Conservation (phyloP, 2,888 invertebrate genomes). For the Conops quadrifasciatus region DNA sequence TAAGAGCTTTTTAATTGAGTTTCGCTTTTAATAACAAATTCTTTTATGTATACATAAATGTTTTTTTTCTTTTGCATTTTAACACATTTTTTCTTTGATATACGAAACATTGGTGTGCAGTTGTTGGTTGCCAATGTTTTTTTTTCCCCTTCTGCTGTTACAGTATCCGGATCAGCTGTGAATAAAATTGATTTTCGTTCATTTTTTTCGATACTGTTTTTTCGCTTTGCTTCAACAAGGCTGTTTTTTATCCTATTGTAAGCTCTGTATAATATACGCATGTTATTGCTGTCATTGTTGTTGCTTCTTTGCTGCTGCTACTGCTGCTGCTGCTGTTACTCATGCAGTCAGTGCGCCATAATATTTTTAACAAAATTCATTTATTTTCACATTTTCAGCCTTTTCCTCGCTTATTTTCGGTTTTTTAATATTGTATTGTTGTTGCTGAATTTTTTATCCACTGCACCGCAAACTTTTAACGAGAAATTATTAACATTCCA, state of each 20-base stretch:
- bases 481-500: conserved; percentile 26
- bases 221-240: not conserved
- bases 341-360: not conserved
- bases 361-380: conserved; percentile 5
- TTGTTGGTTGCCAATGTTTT: conserved; percentile 9
- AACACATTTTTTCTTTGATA: not conserved
- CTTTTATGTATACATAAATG: too few species aligned
- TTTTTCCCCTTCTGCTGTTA: not conserved
- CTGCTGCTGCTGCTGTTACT: not conserved
- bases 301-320: not conserved
- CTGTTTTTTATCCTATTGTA: not conserved
- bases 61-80: not conserved
- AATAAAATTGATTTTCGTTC: conserved; percentile 17
- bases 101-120: not conserved
- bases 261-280: not conserved
- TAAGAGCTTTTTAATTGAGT: too few species aligned
- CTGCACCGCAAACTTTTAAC: conserved; percentile 25
- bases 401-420: not conserved
- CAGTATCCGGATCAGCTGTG: conserved; percentile 4
- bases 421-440: not conserved
- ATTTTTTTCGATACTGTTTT: not conserved
- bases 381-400: not conserved
- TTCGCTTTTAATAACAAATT: too few species aligned
- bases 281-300: not conserved
- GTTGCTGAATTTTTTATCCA: conserved; percentile 1